Conservation (phyloP, 1,140 invertebrate species). For the Plodia interpunctella region DNA sequence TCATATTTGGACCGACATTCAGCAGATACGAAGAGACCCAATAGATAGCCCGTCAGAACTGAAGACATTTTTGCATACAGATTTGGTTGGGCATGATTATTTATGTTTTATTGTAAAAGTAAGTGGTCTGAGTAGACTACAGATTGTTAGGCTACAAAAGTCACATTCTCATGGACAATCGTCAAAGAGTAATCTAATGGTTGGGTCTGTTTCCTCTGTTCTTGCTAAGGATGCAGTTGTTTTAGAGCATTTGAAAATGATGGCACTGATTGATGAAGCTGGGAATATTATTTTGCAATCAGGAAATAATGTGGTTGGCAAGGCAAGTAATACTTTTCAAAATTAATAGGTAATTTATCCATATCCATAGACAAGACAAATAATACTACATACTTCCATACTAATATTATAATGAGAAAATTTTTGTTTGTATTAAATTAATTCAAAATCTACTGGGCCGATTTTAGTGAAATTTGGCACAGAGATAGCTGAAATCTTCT, state of each 20-base stretch:
- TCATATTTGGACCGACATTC: slow-evolving; percentile 90
- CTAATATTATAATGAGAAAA: too few species aligned
- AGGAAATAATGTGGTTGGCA: slow-evolving; percentile 87
- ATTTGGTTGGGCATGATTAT: slow-evolving; percentile 90
- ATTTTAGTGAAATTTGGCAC: too few species aligned
- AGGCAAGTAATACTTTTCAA: too few species aligned
- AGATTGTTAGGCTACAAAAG: slow-evolving; percentile 86
- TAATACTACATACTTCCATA: too few species aligned
- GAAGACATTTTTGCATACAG: slow-evolving; percentile 88
- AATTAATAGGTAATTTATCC: too few species aligned
- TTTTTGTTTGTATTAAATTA: too few species aligned
- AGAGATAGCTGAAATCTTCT: too few species aligned
- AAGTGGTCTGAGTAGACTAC: slow-evolving; percentile 80
- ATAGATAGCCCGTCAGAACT: slow-evolving; percentile 78
- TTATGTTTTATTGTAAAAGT: slow-evolving; percentile 87
- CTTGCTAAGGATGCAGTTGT: slow-evolving; percentile 90
- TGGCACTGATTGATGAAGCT: slow-evolving; percentile 87
- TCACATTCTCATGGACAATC: slow-evolving; percentile 79
- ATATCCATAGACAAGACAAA: too few species aligned
- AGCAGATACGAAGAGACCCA: slow-evolving; percentile 73
- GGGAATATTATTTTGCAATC: slow-evolving; percentile 92
- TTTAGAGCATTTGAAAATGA: slow-evolving; percentile 87
- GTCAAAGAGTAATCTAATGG: slow-evolving; percentile 80
- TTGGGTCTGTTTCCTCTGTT: slow-evolving; percentile 85
- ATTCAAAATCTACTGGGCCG: too few species aligned